These are phyloP conservation scores for Stictonetta naevosa DNA, from an alignment of 2,113 vertebrate species.

Conservation along the genomic window DNA sequence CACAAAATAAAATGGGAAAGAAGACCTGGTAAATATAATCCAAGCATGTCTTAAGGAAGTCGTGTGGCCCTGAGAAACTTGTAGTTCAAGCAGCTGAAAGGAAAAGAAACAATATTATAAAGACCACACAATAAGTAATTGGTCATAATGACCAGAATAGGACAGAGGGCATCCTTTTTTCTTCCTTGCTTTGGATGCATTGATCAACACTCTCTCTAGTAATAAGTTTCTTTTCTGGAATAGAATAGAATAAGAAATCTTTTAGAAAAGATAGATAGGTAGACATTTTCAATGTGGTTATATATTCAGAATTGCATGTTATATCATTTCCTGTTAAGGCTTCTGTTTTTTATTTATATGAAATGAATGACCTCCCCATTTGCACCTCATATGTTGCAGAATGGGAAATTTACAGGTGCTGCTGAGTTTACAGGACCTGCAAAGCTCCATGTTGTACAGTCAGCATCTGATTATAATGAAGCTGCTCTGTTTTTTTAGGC, in stretches of 20 bases:
- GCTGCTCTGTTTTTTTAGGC: neutral
- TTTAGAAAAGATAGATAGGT: neutral
- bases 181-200: neutral
- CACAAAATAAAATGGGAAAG: neutral
- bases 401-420: neutral
- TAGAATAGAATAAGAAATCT: neutral
- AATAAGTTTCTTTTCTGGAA: neutral
- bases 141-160: neutral
- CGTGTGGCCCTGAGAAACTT: neutral
- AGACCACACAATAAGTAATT: neutral
- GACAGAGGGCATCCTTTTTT: neutral
- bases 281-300: neutral
- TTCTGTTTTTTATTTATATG: neutral
- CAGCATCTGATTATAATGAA: neutral
- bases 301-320: neutral
- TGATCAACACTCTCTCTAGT: neutral
- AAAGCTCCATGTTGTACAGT: neutral
- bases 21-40: neutral
- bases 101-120: neutral
- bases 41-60: neutral
- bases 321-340: neutral
- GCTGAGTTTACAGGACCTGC: neutral
- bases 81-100: neutral
- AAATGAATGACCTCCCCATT: neutral
- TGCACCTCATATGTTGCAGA: rapidly evolving